phyloP scores from a whole-genome alignment of 2,797 vertebrate genomes.

The Rhinatrema bivittatum region DNA sequence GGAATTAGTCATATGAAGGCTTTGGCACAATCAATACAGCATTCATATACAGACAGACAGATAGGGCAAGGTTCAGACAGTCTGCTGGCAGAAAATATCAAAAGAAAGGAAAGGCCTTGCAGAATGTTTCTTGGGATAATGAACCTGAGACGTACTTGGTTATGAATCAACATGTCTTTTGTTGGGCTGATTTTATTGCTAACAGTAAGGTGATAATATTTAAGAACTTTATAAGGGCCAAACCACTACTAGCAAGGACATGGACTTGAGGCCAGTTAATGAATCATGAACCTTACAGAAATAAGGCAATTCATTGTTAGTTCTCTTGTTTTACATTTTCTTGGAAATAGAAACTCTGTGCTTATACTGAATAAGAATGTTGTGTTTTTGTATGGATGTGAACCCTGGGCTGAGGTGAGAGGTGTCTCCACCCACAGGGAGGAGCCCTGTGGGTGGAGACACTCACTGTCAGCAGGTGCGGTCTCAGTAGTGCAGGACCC shows the following conservation, averaged over 20 bases:
- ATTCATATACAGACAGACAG: conserved; percentile 25
- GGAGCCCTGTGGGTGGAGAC: too few species aligned
- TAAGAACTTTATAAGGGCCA: conserved; percentile 36
- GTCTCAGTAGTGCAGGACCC: too few species aligned
- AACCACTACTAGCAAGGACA: conserved; percentile 25
- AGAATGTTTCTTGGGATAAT: conserved; percentile 20
- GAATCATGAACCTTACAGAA: conserved; percentile 30
- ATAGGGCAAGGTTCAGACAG: conserved; percentile 21
- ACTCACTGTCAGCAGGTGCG: too few species aligned
- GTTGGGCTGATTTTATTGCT: conserved; percentile 21
- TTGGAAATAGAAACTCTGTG: too few species aligned
- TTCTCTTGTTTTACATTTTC: too few species aligned
- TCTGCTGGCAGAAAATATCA: conserved; percentile 16
- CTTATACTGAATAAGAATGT: too few species aligned
- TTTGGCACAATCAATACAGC: conserved; percentile 15
- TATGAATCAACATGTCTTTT: conserved; percentile 39
- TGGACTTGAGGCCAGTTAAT: conserved; percentile 24
- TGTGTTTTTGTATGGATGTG: too few species aligned
- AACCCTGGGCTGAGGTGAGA: too few species aligned
- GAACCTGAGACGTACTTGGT: conserved; percentile 26
- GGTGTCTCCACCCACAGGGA: too few species aligned
- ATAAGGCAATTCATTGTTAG: too few species aligned
- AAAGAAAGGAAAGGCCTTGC: conserved; percentile 23
- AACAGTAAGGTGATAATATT: conserved; percentile 31
- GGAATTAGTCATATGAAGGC: conserved; percentile 17